Evolutionary conservation across 2,888 invertebrate species (phyloP), one percentile per base, ranked within the genome.

Genomic region (Drosophila nr. medialis): DNA sequence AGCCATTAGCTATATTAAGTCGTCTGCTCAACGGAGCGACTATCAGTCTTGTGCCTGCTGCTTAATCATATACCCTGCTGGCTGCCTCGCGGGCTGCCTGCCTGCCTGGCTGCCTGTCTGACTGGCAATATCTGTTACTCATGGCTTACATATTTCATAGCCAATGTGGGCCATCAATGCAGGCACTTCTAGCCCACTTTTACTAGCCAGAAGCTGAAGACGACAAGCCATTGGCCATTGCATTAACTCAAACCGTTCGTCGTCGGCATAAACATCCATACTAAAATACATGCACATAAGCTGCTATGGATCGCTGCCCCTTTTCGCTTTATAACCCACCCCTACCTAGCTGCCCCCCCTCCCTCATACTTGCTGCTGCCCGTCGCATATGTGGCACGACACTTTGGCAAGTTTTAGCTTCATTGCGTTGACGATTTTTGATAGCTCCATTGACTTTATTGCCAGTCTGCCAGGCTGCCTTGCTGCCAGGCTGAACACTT

Each of bases 371-470:
- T 4, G 0, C 15, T 15, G 21, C 51, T 13, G 24, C 27, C 27
- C 11, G 40, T 18, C 68, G 72, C 79, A 64, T 77, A 73, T 83
- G 84, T 71, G 72, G 15, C 56, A 66, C 72, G 77, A 65, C 86
- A 80, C 80, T 77, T 77, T 80, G 75, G 86, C 78, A 83, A 80
- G 83, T 84, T 86, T 75, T 77, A 75, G 83, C 86, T 88, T 72
- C 89, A 86, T 72, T 84, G 83, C 86, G 80, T 78, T 80, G 83
- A 88, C 80, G 86, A 80, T 86, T 86, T 87, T 89, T 85, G 85
- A 85, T 85, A 82, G 89, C 90, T 89, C 89, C 89, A 87, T 85
- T 89, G 88, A 84, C 75, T 89, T 85, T 89, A 85, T 84, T 82
- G 85, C 85, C 71, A 71, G 80, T 40, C 56, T 40, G 27, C 21